Evolutionary conservation across 37 sponge, comb jelly and placozoan genomes (phyloP), one percentile per base, ranked within the genome.

Genomic region (Mnemiopsis leidyi): DNA sequence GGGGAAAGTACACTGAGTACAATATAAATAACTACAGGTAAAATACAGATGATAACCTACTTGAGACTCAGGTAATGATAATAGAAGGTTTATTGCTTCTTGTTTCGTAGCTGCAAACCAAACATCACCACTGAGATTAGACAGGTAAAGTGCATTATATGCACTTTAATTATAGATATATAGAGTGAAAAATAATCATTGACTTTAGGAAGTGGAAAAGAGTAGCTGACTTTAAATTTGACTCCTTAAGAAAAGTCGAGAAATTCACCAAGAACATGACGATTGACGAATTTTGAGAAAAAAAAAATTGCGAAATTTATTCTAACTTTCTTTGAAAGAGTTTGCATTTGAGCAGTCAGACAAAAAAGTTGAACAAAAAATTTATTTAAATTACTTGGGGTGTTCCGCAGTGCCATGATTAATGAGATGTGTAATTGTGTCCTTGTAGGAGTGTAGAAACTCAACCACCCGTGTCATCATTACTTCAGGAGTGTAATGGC

Each of bases 21-120:
- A n/a, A n/a, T n/a, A n/a, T n/a, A n/a, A n/a, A n/a, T n/a, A n/a
- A n/a, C n/a, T n/a, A n/a, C n/a, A n/a, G n/a, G n/a, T n/a, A n/a
- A n/a, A n/a, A n/a, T n/a, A n/a, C n/a, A n/a, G n/a, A n/a, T n/a
- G n/a, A n/a, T n/a, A n/a, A n/a, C n/a, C n/a, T 18, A 85, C 90
- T 61, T 85, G 90, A 23, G 90, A 85, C 25, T 85, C 90, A n/a
- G 90, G 90, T 85, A 25, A 28, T 2, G 90, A 85, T 61, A 85
- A 5, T 3, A 85, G 24, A 16, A 23, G 40, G 48, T 33, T 85
- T 9, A 85, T 39, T 3, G 90, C 90, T n/a, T 38, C 90, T 20
- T 21, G 9, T 25, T 40, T 39, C 7, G 90, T 85, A 2, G n/a
- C 1, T 32, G 40, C 13, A 23, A 85, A 85, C 90, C 90, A 85